phyloP scores from a whole-genome alignment of 2,113 vertebrate genomes.

The Fulmarus glacialis region DNA sequence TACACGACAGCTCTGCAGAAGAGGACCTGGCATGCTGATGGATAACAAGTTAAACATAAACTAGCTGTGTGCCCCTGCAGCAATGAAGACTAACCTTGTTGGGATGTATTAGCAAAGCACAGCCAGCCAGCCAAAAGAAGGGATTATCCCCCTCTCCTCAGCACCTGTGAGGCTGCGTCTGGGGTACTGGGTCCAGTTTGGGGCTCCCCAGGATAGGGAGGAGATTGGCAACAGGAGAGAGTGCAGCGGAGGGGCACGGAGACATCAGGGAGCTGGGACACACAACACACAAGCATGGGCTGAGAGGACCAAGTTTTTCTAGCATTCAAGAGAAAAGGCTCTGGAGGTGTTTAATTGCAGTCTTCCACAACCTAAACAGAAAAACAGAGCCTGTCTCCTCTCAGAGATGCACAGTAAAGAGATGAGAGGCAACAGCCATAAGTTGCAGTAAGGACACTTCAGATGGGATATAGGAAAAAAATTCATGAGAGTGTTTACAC shows the following conservation, averaged over 20 bases:
- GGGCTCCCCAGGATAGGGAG: background rate
- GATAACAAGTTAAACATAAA: background rate
- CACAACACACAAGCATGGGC: accelerated
- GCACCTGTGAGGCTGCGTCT: background rate
- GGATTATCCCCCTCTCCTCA: background rate
- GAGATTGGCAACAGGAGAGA: background rate
- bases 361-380: background rate
- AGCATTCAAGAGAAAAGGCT: background rate
- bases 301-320: background rate
- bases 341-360: background rate
- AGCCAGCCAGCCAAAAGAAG: background rate
- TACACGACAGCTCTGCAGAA: background rate
- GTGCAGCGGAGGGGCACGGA: background rate
- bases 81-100: background rate
- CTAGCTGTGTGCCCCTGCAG: background rate
- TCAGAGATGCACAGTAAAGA: background rate
- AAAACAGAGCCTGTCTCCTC: background rate
- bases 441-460: background rate
- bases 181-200: background rate
- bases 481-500: background rate
- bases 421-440: background rate
- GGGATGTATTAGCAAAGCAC: background rate
- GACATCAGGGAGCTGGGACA: accelerated
- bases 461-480: background rate
- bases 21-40: background rate